Base-by-base conservation (phyloP, 2,797 vertebrate species). In the Gallinago solitaria region DNA sequence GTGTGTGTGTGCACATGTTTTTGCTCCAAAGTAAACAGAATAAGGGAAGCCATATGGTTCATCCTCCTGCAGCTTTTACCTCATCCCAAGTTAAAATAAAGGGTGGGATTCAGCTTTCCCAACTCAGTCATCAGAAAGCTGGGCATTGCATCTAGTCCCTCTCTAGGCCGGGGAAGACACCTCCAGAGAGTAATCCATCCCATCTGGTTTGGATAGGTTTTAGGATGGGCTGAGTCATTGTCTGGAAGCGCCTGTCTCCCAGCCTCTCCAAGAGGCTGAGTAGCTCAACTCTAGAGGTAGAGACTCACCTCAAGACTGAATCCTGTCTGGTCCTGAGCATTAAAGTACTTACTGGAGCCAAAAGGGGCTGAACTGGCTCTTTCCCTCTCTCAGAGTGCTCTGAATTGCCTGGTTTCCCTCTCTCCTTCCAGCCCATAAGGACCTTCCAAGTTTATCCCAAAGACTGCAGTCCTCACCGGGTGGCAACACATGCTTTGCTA, bases 21-120 rank as follows among this genome's bases (percentile, higher is more conserved):
- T 90, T 82, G 60, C 68, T 95, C 90, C 94, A 95, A 95, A 80
- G 64, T 65, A 88, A 96, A 90, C 51, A 95, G 35, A 87, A 77
- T 2, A 17, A 77, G 33, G 16, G 15, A 82, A 6, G 56, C 75
- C 82, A 75, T 30, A 32, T 51, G 57, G 47, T 32, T 89, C 54
- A 21, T 67, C 59, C 73, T 85, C 30, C 68, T 69, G 50, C 20
- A 94, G 92, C 47, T 92, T 95, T 81, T 87, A 63, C 68, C 45
- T 85, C 67, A 82, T 45, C 10, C 51, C 8, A 12, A 63, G 59
- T 11, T 33, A 53, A 91, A 95, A 67, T 23, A 23, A 93, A 93
- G 88, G 77, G 60, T 87, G 63, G 75, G 83, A 89, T 92, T 87
- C 63, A 77, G 69, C 68, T 87, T 93, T 90, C 77, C 70, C 43